Base-by-base conservation (phyloP, 2,113 vertebrate species). In the Podiceps cristatus region DNA sequence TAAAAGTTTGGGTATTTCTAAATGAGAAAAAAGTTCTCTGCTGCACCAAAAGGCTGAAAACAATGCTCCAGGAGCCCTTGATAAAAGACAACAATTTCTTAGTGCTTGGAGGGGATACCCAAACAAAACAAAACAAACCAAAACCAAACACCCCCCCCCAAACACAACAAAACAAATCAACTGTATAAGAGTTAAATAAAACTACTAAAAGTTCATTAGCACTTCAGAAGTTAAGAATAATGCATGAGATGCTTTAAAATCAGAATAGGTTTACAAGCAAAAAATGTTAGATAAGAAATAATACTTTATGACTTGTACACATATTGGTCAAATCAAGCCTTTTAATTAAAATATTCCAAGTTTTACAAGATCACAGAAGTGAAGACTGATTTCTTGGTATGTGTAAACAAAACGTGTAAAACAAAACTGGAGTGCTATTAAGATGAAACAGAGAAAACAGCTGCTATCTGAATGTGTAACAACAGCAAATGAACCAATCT, bases 1-100 rank as follows among this genome's bases (percentile, higher is more conserved):
- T 95, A 93, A 96, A 93, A 94, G 27, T 59, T 27, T 90, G 97
- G 97, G 97, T 90, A 96, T 96, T 97, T 95, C 97, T 97, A 95
- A 91, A 62, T 25, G 76, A 94, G 73, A 59, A 87, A 53, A 78
- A 59, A 62, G 33, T 66, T 77, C 59, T 92, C 84, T 93, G 90
- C 20, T 75, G 92, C 91, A 93, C 76, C 59, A 90, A 90, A 90
- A 93, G 25, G 13, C 27, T 93, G 86, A 88, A 95, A 92, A 77
- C 67, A 76, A 47, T 67, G 71, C 47, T 94, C 50, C 82, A 86
- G 71, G 81, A 88, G 82, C 47, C 88, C 59, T 69, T 66, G 33
- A 83, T 52, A 92, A 58, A 82, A 82, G 73, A 80, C 42, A 52
- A 2, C 59, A 50, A 79, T 66, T 79, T 89, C 49, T 72, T 45